phyloP scores from a whole-genome alignment of 2,113 vertebrate genomes.

The Cephalopholis sonnerati region DNA sequence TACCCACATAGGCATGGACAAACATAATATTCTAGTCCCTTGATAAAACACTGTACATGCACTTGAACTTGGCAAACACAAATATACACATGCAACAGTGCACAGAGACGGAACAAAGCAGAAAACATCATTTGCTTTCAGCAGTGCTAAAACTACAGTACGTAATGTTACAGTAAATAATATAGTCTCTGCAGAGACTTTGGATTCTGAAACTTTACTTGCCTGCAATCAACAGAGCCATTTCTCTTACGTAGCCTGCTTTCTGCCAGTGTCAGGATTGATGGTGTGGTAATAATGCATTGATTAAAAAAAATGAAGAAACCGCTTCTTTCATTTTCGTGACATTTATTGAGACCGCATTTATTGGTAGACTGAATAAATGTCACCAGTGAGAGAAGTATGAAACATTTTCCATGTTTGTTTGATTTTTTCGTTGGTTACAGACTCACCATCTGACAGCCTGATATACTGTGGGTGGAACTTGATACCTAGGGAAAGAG shows the following conservation, averaged over 20 bases:
- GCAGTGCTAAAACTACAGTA: background rate
- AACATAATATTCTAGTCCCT: conserved; percentile 8
- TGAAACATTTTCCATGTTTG: background rate
- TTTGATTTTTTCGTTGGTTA: background rate
- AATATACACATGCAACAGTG: background rate
- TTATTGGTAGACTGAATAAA: conserved; percentile 43
- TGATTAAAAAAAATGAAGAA: conserved; percentile 38
- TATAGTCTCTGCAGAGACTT: background rate
- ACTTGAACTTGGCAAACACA: conserved; percentile 3
- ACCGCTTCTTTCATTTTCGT: conserved; percentile 17
- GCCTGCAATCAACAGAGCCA: background rate
- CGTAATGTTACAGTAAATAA: background rate
- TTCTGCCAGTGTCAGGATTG: background rate
- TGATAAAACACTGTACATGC: conserved; percentile 11
- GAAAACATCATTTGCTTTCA: conserved; percentile 13
- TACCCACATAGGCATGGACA: conserved; percentile 10
- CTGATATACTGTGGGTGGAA: conserved; percentile 4
- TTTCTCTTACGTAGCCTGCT: background rate
- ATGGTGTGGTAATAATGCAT: conserved; percentile 4
- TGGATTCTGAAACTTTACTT: background rate
- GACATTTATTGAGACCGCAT: conserved; percentile 41
- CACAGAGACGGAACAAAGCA: background rate
- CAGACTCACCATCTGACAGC: background rate
- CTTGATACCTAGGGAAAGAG: background rate
- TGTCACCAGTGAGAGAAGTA: conserved; percentile 26